Evolutionary conservation across 1,140 invertebrate species (phyloP).

Genomic region (Zaprionus nigranus): DNA sequence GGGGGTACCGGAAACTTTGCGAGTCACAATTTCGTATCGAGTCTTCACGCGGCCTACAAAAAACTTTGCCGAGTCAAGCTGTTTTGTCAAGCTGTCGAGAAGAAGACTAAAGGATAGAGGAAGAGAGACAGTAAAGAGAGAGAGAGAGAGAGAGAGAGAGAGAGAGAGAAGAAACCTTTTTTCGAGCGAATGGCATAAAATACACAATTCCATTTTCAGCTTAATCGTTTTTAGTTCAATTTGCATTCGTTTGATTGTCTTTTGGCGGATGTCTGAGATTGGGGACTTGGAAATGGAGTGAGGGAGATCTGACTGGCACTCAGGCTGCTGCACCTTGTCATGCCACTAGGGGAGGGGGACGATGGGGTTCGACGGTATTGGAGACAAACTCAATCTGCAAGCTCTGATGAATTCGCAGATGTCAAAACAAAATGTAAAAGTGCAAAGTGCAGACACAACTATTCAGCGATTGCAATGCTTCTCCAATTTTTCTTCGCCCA

Average conservation of each 20-base stretch:
- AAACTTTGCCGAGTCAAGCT: conserved; percentile 5
- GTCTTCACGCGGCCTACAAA: conserved; percentile 6
- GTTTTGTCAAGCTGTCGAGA: not conserved
- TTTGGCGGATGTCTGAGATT: not conserved
- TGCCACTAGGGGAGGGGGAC: not conserved
- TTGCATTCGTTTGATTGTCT: conserved; percentile 7
- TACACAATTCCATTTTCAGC: conserved; percentile 7
- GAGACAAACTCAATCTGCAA: conserved; percentile 6
- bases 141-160: not conserved
- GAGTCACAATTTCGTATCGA: conserved; percentile 7
- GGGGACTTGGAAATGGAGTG: not conserved
- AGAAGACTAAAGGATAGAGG: not conserved
- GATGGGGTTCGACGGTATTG: not conserved
- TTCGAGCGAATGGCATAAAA: conserved; percentile 7
- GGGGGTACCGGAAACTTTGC: conserved; percentile 3
- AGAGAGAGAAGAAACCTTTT: conserved; percentile 1
- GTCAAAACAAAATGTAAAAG: conserved; percentile 7
- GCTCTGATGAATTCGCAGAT: conserved; percentile 6
- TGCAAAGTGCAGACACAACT: conserved; percentile 6
- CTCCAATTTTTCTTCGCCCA: conserved; percentile 1
- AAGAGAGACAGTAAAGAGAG: not conserved
- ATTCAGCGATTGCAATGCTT: conserved; percentile 6
- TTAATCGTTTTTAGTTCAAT: conserved; percentile 8
- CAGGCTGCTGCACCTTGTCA: conserved; percentile 1
- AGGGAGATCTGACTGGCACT: not conserved